phyloP scores from a whole-genome alignment of 2,888 invertebrate genomes.

The Pyralis farinalis region DNA sequence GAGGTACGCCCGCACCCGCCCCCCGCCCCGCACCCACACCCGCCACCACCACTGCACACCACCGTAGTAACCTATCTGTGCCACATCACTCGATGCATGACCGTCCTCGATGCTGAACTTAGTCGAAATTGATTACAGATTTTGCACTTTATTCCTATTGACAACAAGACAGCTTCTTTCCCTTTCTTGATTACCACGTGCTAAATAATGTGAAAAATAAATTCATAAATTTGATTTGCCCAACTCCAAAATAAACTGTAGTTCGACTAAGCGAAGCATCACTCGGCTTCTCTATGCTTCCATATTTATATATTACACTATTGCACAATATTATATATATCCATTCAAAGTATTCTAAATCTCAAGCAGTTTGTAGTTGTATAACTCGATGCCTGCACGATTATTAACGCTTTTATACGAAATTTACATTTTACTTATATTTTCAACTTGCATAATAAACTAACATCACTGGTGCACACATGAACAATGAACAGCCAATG shows the following conservation, averaged over 20 bases:
- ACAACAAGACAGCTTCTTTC: no score
- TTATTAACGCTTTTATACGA: conserved; percentile 3
- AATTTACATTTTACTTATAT: neutral
- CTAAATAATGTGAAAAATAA: no score
- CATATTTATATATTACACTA: conserved; percentile 2
- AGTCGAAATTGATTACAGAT: neutral
- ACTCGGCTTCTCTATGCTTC: conserved; percentile 4
- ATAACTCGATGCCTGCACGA: conserved; percentile 1
- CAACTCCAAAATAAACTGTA: neutral
- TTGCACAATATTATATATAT: neutral
- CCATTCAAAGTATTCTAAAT: no score
- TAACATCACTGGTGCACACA: conserved; percentile 5
- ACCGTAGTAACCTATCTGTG: neutral
- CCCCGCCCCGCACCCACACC: conserved; percentile 12
- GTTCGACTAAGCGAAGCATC: neutral
- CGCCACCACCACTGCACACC: neutral
- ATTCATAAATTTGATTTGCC: no score
- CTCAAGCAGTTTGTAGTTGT: no score
- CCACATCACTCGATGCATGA: neutral
- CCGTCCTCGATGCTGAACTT: neutral
- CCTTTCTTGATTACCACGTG: no score
- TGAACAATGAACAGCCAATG: neutral
- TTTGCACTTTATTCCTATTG: no score
- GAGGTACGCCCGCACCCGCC: conserved; percentile 74
- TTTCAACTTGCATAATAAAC: neutral